Percentiles rank a stretch among this genome's conserved stretches.
These are phyloP conservation scores for Petrocephalus microphthalmus DNA, from an alignment of 2,113 vertebrate species.

Conservation along the genomic window DNA sequence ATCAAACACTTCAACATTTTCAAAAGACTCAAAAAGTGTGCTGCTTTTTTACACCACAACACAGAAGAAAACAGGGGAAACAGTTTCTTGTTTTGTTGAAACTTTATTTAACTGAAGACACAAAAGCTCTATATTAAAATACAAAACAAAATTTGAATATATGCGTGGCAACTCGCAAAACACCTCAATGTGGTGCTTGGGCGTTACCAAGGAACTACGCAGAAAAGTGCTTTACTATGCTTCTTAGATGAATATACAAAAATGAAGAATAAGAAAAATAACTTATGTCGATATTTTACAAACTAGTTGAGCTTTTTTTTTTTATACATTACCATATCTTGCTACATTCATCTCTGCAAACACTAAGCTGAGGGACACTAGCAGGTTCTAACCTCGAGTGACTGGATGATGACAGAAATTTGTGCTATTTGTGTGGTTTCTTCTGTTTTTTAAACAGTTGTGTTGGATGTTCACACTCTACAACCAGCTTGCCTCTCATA, in stretches of 20 bases:
- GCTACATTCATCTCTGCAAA: slow-evolving; percentile 13
- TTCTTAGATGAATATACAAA: slow-evolving; percentile 59
- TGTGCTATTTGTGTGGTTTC: slow-evolving; percentile 1
- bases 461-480: neutral
- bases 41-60: neutral
- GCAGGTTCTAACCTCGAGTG: neutral
- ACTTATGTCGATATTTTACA: slow-evolving; percentile 61
- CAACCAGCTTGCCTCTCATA: neutral
- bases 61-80: slow-evolving; percentile 14
- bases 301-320: slow-evolving; percentile 48
- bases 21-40: neutral
- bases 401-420: neutral
- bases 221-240: slow-evolving; percentile 54
- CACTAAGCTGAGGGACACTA: slow-evolving; percentile 11
- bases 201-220: slow-evolving; percentile 70
- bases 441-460: neutral
- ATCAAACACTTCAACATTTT: neutral
- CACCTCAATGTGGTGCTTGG: slow-evolving; percentile 71
- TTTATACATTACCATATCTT: slow-evolving; percentile 30
- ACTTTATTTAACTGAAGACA: slow-evolving; percentile 91
- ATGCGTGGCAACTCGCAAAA: slow-evolving; percentile 63
- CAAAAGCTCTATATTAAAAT: slow-evolving; percentile 76
- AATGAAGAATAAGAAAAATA: slow-evolving; percentile 50
- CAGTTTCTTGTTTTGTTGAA: slow-evolving; percentile 57
- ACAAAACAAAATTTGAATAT: slow-evolving; percentile 74